Conservation (phyloP, 2,113 vertebrate species). For the Pongo abelii region DNA sequence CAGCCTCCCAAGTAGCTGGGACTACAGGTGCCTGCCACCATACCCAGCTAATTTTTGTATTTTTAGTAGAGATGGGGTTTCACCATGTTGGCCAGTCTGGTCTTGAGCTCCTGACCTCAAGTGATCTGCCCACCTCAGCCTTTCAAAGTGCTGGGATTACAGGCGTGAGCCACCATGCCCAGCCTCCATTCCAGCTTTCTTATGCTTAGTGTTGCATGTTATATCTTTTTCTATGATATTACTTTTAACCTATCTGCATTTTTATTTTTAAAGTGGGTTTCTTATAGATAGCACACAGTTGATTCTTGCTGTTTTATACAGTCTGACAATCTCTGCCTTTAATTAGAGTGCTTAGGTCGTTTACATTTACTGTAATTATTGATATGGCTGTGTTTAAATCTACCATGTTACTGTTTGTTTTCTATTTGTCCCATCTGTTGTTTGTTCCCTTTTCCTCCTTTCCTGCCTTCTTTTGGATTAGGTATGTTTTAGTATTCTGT, state of each 20-base stretch:
- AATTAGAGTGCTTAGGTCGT: not conserved
- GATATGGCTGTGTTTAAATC: not conserved
- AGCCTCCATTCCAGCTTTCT: not conserved
- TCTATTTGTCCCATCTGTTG: not conserved
- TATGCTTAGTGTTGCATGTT: not conserved
- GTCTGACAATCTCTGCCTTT: conserved; percentile 4
- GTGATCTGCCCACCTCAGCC: too few species aligned
- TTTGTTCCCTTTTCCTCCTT: not conserved
- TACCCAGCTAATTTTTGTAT: too few species aligned
- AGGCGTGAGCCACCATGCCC: too few species aligned
- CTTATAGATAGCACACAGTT: not conserved
- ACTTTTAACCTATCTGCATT: not conserved
- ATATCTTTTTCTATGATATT: not conserved
- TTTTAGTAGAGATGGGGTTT: too few species aligned
- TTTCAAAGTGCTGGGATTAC: too few species aligned
- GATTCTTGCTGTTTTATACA: not conserved
- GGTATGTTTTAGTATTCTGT: not conserved
- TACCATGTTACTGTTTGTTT: not conserved
- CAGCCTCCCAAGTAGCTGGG: too few species aligned
- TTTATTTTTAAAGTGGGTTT: not conserved
- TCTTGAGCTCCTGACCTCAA: too few species aligned
- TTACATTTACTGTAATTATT: not conserved
- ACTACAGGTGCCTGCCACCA: too few species aligned
- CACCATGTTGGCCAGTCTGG: too few species aligned
- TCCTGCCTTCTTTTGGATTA: not conserved